phyloP scores from a whole-genome alignment of 2,888 invertebrate species.

The Dendrolimus houi region DNA sequence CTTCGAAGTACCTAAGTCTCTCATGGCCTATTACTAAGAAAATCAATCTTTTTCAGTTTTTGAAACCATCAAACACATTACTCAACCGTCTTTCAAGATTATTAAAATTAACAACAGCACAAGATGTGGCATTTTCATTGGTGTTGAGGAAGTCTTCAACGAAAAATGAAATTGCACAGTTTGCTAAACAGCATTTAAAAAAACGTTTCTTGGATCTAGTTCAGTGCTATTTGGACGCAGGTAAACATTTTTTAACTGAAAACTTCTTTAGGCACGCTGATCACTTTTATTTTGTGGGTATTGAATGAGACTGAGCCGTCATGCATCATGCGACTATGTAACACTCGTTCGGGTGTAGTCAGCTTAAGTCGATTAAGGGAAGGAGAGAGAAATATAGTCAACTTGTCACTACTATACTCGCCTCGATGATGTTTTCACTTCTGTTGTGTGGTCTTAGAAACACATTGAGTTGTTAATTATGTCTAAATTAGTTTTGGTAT shows the following conservation, averaged over 20 bases:
- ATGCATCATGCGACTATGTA: too few species aligned
- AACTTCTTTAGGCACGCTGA: too few species aligned
- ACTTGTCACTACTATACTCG: too few species aligned
- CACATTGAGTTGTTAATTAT: background rate
- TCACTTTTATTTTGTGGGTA: too few species aligned
- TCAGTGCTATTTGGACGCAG: constrained; percentile 90
- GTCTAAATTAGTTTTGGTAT: constrained; percentile 1
- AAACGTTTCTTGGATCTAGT: constrained; percentile 90
- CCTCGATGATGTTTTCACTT: too few species aligned
- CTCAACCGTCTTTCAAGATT: constrained; percentile 90
- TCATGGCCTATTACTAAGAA: too few species aligned
- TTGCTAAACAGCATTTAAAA: constrained; percentile 87
- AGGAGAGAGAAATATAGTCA: too few species aligned
- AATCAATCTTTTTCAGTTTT: constrained; percentile 74
- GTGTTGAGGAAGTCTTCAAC: constrained; percentile 88
- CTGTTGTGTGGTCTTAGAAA: too few species aligned
- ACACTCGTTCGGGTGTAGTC: too few species aligned
- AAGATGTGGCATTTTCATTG: constrained; percentile 94
- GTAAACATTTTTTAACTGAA: constrained; percentile 43
- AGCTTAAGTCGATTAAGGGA: too few species aligned
- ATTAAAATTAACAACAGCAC: constrained; percentile 89
- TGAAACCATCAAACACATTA: constrained; percentile 87
- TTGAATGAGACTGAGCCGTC: too few species aligned
- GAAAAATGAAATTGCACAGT: constrained; percentile 82
- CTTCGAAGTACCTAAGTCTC: too few species aligned